Evolutionary conservation across 2,888 invertebrate species (phyloP), one percentile per base, ranked within the genome.

Genomic region (Lasioglossum calceatum): DNA sequence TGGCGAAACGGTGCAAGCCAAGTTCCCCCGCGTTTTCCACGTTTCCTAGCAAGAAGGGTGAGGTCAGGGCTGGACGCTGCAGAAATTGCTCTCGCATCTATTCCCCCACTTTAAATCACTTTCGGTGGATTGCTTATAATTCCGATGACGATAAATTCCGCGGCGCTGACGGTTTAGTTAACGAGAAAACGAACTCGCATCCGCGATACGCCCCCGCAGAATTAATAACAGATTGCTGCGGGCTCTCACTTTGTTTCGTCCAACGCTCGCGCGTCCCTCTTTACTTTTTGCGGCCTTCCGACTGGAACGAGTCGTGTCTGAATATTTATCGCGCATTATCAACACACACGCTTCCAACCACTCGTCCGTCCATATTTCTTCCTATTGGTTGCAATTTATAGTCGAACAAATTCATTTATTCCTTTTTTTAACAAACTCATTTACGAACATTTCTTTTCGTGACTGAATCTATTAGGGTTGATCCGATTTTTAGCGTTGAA

Each of bases 111-210:
- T 86, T 86, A 86, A 81, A 81, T 86, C 86, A 86, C 81, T 72
- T 78, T 81, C 81, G 72, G 77, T 73, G 85, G 81, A 84, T 78
- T 73, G 81, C 84, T 81, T 86, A 86, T 85, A 85, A 86, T 85
- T 86, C 86, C 67, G 10, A 27, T 36, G 47, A 61, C 81, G 67
- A 86, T 86, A 86, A 85, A 86, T 86, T 81, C 64, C 42, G 27
- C 27, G 36, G n/a, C 50, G 76, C n/a, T 86, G 86, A 86, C 86
- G 86, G 86, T 86, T 85, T 73, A 44, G 76, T 85, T 85, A 85
- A 85, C 86, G 86, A 86, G 86, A 85, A 86, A 86, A 81, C 86
- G 86, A 81, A 85, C 61, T 58, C 73, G 42, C 84, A 23, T 58
- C 12, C 71, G 50, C 44, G 47, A n/a, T 12, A 32, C 70, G 67